phyloP scores from a whole-genome alignment of 2,888 invertebrate genomes.

The Eupeodes luniger region DNA sequence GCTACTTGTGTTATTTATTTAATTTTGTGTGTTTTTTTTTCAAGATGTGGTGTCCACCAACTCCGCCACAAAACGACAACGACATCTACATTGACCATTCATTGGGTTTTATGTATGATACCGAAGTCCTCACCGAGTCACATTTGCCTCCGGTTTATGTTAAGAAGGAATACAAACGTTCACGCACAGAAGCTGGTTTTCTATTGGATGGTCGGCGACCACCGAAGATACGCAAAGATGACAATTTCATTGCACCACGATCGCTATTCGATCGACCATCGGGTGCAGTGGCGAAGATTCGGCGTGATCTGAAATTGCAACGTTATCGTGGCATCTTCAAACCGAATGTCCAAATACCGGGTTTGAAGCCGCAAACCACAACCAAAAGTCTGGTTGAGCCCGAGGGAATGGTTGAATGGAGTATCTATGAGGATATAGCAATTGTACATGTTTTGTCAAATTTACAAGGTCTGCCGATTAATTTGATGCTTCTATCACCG shows the following conservation, averaged over 20 bases:
- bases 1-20: neutral
- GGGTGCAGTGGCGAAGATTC: slow-evolving; percentile 89
- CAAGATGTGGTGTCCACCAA: slow-evolving; percentile 98
- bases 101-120: slow-evolving; percentile 93
- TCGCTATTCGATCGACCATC: slow-evolving; percentile 93
- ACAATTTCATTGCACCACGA: slow-evolving; percentile 90
- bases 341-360: slow-evolving; percentile 85
- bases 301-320: slow-evolving; percentile 91
- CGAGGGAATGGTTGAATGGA: slow-evolving; percentile 93
- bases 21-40: slow-evolving; percentile 15
- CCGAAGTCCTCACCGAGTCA: slow-evolving; percentile 89
- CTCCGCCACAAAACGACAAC: slow-evolving; percentile 96
- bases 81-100: slow-evolving; percentile 96
- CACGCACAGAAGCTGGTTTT: slow-evolving; percentile 87
- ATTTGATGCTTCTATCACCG: slow-evolving; percentile 90
- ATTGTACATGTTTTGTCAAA: slow-evolving; percentile 92
- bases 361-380: slow-evolving; percentile 85
- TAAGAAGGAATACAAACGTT: slow-evolving; percentile 90
- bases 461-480: slow-evolving; percentile 90
- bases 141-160: slow-evolving; percentile 92
- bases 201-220: slow-evolving; percentile 86
- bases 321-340: slow-evolving; percentile 87
- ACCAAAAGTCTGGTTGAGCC: slow-evolving; percentile 86
- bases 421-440: slow-evolving; percentile 95
- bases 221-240: slow-evolving; percentile 88